Percentiles rank a stretch among this genome's conserved stretches.
Conservation (phyloP, 2,113 vertebrate genomes). For the Pluvianellus socialis region DNA sequence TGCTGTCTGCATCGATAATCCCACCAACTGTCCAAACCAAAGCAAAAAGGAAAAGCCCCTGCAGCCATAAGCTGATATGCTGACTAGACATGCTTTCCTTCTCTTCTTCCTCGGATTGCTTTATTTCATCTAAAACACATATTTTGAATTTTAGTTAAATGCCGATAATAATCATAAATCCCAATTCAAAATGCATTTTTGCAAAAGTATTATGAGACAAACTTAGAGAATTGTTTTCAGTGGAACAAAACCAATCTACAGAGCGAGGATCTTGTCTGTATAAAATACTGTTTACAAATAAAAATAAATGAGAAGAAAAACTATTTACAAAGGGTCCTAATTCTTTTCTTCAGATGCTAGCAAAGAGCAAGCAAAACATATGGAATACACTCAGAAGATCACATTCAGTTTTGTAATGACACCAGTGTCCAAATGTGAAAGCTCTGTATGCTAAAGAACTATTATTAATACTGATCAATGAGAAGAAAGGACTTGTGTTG, state of each 20-base stretch:
- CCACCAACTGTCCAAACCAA: conserved; percentile 88
- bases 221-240: neutral
- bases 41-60: conserved; percentile 87
- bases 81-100: conserved; percentile 77
- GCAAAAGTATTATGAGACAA: neutral
- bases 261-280: neutral
- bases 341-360: neutral
- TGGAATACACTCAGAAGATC: neutral
- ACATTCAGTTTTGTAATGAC: neutral
- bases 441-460: neutral
- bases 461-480: neutral
- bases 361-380: neutral
- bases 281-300: neutral
- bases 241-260: neutral
- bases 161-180: neutral
- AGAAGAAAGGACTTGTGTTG: neutral
- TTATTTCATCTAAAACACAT: conserved; percentile 83
- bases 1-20: conserved; percentile 82
- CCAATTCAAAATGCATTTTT: neutral
- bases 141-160: neutral
- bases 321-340: neutral
- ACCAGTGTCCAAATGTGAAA: neutral
- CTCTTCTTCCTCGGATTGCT: conserved; percentile 16
- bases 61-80: conserved; percentile 87
- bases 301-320: neutral